Conservation (phyloP, 2,888 invertebrate species). For the Hyposoter didymator region DNA sequence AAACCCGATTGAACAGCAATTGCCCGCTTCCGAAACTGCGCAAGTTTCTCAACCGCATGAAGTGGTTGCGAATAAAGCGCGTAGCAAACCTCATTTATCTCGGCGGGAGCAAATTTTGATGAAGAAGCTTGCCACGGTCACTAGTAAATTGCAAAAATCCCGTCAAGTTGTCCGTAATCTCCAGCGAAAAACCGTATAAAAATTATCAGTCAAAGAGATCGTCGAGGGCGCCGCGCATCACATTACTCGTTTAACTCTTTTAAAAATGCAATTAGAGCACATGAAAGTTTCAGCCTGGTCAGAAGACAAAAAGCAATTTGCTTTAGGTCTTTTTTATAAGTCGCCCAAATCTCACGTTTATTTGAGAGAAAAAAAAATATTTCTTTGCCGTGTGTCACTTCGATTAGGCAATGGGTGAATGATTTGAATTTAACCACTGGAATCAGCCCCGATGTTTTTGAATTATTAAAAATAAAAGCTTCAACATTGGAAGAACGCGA, state of each 20-base stretch:
- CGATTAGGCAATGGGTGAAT: constrained; percentile 72
- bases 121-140: constrained; percentile 9
- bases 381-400: constrained; percentile 72
- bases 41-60: neutral
- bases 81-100: neutral
- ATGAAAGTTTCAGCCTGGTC: constrained; percentile 68
- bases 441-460: constrained; percentile 67
- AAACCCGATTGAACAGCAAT: neutral
- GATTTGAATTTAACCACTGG: constrained; percentile 70
- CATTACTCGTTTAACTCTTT: constrained; percentile 35
- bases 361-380: too few relatives aligned
- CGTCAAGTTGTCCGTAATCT: constrained; percentile 15
- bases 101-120: constrained; percentile 6
- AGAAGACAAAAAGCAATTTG: constrained; percentile 72
- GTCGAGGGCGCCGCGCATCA: constrained; percentile 37
- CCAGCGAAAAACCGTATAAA: neutral
- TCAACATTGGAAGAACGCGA: constrained; percentile 69
- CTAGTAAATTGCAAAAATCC: constrained; percentile 12
- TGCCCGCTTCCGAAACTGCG: neutral
- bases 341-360: constrained; percentile 70
- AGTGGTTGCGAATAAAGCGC: neutral
- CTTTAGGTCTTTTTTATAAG: constrained; percentile 74
- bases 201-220: constrained; percentile 13
- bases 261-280: constrained; percentile 66
- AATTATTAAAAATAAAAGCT: constrained; percentile 69